Conservation (phyloP, 2,113 vertebrate species). For the rabbit (Oryctolagus cuniculus) region DNA sequence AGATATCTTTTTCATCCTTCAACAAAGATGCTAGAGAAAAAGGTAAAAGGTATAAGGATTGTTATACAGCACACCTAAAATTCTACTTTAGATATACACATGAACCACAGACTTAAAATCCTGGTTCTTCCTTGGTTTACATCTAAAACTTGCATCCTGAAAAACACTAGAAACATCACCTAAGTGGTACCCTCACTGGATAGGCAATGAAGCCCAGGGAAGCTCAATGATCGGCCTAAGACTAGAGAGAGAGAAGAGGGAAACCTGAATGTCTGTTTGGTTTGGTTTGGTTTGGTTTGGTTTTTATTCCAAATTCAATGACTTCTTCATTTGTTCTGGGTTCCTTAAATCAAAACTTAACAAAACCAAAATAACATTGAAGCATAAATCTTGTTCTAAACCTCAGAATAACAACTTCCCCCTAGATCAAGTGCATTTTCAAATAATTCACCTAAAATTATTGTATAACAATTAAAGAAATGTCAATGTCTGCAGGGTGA, state of each 20-base stretch:
- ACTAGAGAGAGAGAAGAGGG: not conserved
- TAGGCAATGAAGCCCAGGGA: not conserved
- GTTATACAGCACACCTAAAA: conserved; percentile 36
- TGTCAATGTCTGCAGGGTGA: not conserved
- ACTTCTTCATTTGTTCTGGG: not conserved
- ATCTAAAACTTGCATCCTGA: not conserved
- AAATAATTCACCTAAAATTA: conserved; percentile 1
- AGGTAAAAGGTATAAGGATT: not conserved
- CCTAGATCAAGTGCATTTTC: conserved; percentile 22
- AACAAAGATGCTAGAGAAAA: conserved; percentile 38
- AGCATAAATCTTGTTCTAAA: conserved; percentile 2
- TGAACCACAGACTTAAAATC: not conserved
- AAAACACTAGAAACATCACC: not conserved
- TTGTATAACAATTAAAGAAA: conserved; percentile 35
- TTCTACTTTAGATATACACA: not conserved
- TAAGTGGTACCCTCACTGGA: not conserved
- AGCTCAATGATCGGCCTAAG: not conserved
- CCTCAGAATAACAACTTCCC: not conserved
- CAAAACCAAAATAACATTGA: conserved; percentile 53
- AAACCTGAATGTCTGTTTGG: not conserved
- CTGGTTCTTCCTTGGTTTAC: conserved; percentile 6
- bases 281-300: not conserved
- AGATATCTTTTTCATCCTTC: not conserved
- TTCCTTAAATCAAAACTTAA: conserved; percentile 40
- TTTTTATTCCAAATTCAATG: not conserved